Evolutionary conservation across 1,140 invertebrate species (phyloP), one percentile per base, ranked within the genome.

Genomic region (Aphelinus atriplicis): DNA sequence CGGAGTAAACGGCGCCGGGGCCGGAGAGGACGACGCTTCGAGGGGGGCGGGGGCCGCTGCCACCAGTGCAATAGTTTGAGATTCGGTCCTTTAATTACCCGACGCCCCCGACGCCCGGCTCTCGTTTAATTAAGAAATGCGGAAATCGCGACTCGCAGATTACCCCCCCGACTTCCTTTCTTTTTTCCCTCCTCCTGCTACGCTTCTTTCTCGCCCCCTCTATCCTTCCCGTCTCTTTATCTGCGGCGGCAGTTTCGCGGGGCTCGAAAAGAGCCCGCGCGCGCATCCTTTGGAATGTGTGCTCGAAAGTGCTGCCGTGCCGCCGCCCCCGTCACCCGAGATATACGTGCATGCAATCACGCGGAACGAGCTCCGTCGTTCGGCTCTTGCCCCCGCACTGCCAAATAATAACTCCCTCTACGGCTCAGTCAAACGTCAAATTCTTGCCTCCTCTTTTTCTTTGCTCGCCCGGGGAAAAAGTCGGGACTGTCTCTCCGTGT

Each of bases 121-220:
- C 47, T 53, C 60, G 48, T 66, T 73, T 77, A 77, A 77, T 73
- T 73, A 77, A 73, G 76, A 77, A 76, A 76, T 76, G 71, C 74
- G 74, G 68, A 76, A 76, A 71, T 76, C 71, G 64, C 71, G 2
- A 26, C 26, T 26, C 26, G 26, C 26, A 26, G 26, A 26, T 26
- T 26, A 26, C 26, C 26, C 26, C 26, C 26, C 26, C 26, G 26
- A 26, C 26, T 26, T 26, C 26, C 26, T 26, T 26, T 26, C 26
- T 26, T 26, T 26, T 26, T 26, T 26, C 26, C 26, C 26, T 26
- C 26, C 26, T 26, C 26, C 26, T 26, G 69, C 26, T 58, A n/a
- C 50, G 7, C 42, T 46, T 1, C 57, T 53, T 48, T 42, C 56
- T 45, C 43, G 6, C 46, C 9, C 65, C 2, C 6, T n/a, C 0